Conservation (phyloP, 2,797 vertebrate species). For the Sciurus vulgaris region DNA sequence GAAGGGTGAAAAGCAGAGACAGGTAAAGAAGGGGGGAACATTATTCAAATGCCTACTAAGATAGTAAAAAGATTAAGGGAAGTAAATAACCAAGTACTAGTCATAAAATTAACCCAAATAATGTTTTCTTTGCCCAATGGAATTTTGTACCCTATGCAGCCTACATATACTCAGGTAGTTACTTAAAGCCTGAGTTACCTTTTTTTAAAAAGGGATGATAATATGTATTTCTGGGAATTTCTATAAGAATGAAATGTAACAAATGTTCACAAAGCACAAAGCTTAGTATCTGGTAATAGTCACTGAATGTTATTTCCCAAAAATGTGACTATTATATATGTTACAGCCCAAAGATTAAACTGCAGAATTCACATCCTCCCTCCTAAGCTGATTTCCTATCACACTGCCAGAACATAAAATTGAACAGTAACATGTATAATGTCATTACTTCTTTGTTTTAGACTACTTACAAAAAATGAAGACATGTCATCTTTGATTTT, state of each 20-base stretch:
- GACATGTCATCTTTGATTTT: not conserved
- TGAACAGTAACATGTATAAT: not conserved
- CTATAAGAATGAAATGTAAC: not conserved
- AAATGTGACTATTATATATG: not conserved
- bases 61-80: not conserved
- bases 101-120: not conserved
- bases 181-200: not conserved
- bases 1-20: not conserved
- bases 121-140: not conserved
- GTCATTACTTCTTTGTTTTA: conserved; percentile 9
- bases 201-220: not conserved
- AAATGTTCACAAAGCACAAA: not conserved
- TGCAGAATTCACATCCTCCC: not conserved
- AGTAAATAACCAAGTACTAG: too few species aligned
- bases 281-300: not conserved
- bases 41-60: not conserved
- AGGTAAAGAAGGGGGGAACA: not conserved
- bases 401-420: not conserved
- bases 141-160: not conserved
- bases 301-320: not conserved
- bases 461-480: conserved; percentile 3
- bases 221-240: not conserved
- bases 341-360: not conserved
- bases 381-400: not conserved
- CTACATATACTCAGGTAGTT: not conserved